Conservation (phyloP, 2,113 vertebrate species). For the Eolophus roseicapilla region DNA sequence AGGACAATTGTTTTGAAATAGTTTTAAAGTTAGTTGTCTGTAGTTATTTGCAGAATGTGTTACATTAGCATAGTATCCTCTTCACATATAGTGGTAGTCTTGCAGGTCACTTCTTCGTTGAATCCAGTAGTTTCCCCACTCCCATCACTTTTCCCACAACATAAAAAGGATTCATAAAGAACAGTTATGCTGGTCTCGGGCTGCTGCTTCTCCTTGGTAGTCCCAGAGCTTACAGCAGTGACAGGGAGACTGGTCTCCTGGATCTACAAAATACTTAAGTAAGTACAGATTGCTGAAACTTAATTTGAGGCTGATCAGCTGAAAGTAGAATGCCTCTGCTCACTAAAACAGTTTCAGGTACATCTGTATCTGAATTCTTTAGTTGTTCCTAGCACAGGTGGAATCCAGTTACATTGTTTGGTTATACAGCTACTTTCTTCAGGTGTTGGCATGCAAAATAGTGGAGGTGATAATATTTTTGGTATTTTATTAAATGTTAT, state of each 20-base stretch:
- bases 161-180: background rate
- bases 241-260: background rate
- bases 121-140: background rate
- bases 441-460: background rate
- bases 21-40: background rate
- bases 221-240: background rate
- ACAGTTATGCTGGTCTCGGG: background rate
- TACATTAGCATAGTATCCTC: accelerated
- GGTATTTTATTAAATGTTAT: background rate
- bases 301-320: background rate
- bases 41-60: background rate
- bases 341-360: background rate
- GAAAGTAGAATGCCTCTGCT: background rate
- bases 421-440: background rate
- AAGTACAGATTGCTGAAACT: background rate
- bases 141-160: background rate
- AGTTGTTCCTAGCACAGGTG: background rate
- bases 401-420: background rate
- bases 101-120: background rate
- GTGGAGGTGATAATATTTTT: background rate
- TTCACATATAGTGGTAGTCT: background rate
- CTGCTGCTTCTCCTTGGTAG: background rate
- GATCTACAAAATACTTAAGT: background rate
- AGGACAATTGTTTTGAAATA: background rate
- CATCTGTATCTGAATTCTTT: background rate